Conservation (phyloP, 2,797 vertebrate genomes). For the Enteromius argenteus region DNA sequence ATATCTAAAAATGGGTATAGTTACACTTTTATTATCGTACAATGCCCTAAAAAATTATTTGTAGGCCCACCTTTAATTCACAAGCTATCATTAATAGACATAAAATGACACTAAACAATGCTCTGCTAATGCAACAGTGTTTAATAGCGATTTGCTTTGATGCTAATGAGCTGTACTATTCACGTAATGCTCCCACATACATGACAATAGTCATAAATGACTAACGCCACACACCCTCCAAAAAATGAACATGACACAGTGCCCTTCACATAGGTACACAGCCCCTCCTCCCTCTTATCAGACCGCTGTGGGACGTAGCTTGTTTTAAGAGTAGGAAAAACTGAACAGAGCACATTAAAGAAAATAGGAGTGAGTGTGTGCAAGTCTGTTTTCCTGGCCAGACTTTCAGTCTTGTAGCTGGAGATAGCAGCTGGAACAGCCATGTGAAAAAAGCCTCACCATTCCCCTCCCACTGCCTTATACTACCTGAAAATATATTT, state of each 20-base stretch:
- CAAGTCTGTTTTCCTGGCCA: constrained; percentile 62
- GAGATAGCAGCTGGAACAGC: constrained; percentile 74
- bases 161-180: constrained; percentile 4
- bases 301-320: constrained; percentile 63
- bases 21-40: not conserved
- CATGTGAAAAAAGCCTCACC: constrained; percentile 72
- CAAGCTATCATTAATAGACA: not conserved
- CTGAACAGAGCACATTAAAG: constrained; percentile 62
- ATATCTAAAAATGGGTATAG: not conserved
- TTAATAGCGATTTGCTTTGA: constrained; percentile 17
- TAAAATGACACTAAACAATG: not conserved
- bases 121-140: not conserved
- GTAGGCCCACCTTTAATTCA: constrained; percentile 11
- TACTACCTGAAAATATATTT: constrained; percentile 46
- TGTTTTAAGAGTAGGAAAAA: constrained; percentile 65
- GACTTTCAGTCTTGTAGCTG: constrained; percentile 67
- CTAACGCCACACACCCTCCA: constrained; percentile 30
- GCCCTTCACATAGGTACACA: constrained; percentile 48
- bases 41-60: not conserved
- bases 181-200: not conserved
- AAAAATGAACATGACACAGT: not conserved
- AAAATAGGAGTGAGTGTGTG: constrained; percentile 69
- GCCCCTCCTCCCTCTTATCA: constrained; percentile 70
- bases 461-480: constrained; percentile 57
- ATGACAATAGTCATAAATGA: constrained; percentile 17